Percentiles rank a stretch among this genome's conserved stretches.
Evolutionary conservation across 2,888 invertebrate species (phyloP).

Genomic region (Apantesis nais): DNA sequence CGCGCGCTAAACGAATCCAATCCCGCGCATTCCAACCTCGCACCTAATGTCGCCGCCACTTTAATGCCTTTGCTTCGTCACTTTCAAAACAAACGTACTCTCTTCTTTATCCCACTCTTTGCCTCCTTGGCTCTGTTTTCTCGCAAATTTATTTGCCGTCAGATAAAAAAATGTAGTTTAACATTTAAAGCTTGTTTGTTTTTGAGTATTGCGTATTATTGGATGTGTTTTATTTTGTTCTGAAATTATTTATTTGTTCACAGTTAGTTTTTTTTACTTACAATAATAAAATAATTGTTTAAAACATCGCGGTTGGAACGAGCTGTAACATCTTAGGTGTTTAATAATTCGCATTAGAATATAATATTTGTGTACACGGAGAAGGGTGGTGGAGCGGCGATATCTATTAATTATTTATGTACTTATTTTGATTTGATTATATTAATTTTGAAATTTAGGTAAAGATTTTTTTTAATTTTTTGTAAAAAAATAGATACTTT

Average conservation of each 20-base stretch:
- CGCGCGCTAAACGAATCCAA: slow-evolving; percentile 80
- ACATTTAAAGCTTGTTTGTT: slow-evolving; percentile 60
- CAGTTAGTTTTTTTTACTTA: slow-evolving; percentile 16
- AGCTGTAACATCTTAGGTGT: slow-evolving; percentile 53
- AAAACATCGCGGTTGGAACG: slow-evolving; percentile 42
- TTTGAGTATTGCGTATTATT: slow-evolving; percentile 55
- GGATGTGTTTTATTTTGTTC: slow-evolving; percentile 54
- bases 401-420: slow-evolving; percentile 41
- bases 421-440: not conserved
- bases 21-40: slow-evolving; percentile 82
- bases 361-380: slow-evolving; percentile 36
- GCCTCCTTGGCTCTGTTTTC: slow-evolving; percentile 27
- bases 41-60: slow-evolving; percentile 78
- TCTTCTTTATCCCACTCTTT: slow-evolving; percentile 40
- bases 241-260: slow-evolving; percentile 55
- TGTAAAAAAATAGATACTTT: no score
- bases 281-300: slow-evolving; percentile 11
- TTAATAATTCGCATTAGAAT: slow-evolving; percentile 26
- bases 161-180: slow-evolving; percentile 43
- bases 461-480: not conserved
- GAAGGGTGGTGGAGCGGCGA: slow-evolving; percentile 50
- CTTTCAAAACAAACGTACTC: slow-evolving; percentile 23
- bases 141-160: slow-evolving; percentile 31
- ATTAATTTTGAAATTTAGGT: not conserved
- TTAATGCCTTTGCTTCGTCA: slow-evolving; percentile 60